These are phyloP conservation scores for Plagiodera versicolora DNA, from an alignment of 2,888 invertebrate genomes.

Conservation along the genomic window DNA sequence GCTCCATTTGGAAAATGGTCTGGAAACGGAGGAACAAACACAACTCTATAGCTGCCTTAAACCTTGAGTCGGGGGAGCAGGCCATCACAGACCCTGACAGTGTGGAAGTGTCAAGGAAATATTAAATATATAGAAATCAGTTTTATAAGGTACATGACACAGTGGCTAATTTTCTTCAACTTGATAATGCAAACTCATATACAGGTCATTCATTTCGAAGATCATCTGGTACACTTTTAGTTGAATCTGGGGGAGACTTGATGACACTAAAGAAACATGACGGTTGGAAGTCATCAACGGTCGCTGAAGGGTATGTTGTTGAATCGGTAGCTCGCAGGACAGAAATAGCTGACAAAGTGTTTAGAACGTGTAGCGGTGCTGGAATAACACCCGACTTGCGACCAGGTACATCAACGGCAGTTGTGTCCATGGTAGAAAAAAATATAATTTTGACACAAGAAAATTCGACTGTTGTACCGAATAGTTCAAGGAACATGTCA, in stretches of 20 bases:
- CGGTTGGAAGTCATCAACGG: slow-evolving; percentile 20
- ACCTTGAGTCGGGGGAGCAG: no score
- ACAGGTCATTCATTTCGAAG: slow-evolving; percentile 11
- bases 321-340: slow-evolving; percentile 11
- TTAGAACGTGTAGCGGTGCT: slow-evolving; percentile 10
- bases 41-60: no score
- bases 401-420: slow-evolving; percentile 8
- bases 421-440: slow-evolving; percentile 9
- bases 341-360: slow-evolving; percentile 10
- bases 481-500: no score
- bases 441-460: slow-evolving; percentile 3
- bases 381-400: slow-evolving; percentile 6
- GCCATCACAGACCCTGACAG: no score
- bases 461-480: slow-evolving; percentile 5
- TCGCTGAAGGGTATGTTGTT: slow-evolving; percentile 17
- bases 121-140: no score
- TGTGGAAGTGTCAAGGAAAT: no score
- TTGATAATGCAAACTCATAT: slow-evolving; percentile 1
- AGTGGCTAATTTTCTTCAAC: slow-evolving; percentile 5
- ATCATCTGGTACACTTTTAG: slow-evolving; percentile 7
- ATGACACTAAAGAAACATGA: slow-evolving; percentile 12
- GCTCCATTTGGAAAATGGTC: no score
- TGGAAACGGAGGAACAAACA: no score
- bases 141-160: not conserved
- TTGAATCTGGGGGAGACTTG: slow-evolving; percentile 12